Evolutionary conservation across 2,888 invertebrate genomes (phyloP), one percentile per base, ranked within the genome.

Genomic region (Eupithecia pulchellata): DNA sequence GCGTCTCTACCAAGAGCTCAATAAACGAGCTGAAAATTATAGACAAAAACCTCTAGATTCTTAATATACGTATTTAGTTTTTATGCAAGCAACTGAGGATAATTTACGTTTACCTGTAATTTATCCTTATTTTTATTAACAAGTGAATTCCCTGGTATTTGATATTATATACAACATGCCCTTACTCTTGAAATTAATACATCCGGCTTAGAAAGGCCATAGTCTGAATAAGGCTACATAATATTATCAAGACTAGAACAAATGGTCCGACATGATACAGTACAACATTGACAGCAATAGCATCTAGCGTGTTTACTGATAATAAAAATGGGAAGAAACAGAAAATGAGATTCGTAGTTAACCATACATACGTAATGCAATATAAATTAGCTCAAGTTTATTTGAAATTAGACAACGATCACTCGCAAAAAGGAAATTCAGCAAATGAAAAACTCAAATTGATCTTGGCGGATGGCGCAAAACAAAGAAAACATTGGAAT

Each of bases 401-500:
- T 47, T 47, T 20, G 25, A 52, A 52, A 25, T 52, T 52, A 52
- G 52, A 52, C 20, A 25, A 25, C 20, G 47, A 20, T 47, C 58
- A n/a, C 30, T 60, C 32, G 58, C 11, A 60, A 60, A 60, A 30
- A 60, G 66, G 47, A 64, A 17, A 70, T 25, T 1, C 14, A 65
- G 30, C 34, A 62, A 72, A 72, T 55, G 32, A 20, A 68, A 47
- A 52, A 58, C 61, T 68, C 17, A 32, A 72, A 68, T 65, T 68
- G 47, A 58, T 68, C 57, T 61, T 61, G 60, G 69, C 66, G 64
- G 64, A 66, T 55, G 34, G 47, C 36, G 66, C 58, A 70, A 73
- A 66, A 68, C 68, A 71, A 68, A 68, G 70, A 66, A 73, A 71
- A 64, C 63, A 57, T 62, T 57, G 69, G 69, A 73, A 69, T 73